A percentile compares a stretch with the other conserved stretches of the same genome.
Conservation (phyloP, 1,140 invertebrate genomes). For the Littorina saxatilis region DNA sequence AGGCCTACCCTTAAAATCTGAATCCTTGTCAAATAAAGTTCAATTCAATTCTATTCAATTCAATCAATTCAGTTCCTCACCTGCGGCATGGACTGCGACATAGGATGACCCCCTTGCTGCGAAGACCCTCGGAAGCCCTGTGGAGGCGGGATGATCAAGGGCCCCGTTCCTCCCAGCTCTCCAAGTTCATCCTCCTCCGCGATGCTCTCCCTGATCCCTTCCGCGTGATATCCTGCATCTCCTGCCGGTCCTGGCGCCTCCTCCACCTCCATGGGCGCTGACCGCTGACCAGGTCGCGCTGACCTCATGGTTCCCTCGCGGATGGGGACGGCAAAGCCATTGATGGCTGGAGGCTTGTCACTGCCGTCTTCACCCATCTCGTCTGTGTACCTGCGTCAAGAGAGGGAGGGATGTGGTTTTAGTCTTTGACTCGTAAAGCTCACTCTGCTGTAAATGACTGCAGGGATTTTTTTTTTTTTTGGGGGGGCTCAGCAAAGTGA, state of each 20-base stretch:
- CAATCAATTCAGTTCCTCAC: constrained; percentile 52
- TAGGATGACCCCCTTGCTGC: constrained; percentile 51
- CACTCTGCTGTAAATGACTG: too few species aligned
- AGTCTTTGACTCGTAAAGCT: too few species aligned
- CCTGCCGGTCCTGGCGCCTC: neutral
- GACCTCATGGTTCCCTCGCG: constrained; percentile 53
- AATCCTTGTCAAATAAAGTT: too few species aligned
- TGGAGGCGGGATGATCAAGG: constrained; percentile 66
- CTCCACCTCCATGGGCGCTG: constrained; percentile 59
- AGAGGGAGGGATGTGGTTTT: too few species aligned
- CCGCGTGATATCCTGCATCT: constrained; percentile 32
- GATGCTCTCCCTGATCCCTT: constrained; percentile 42
- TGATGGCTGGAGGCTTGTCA: constrained; percentile 57
- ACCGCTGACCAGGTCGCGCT: constrained; percentile 50
- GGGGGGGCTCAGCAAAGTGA: too few species aligned
- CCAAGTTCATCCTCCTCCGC: constrained; percentile 60
- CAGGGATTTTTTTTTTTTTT: too few species aligned
- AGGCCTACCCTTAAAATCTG: too few species aligned
- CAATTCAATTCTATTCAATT: too few species aligned
- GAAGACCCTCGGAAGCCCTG: constrained; percentile 61
- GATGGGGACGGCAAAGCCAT: constrained; percentile 62
- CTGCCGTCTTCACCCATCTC: too few species aligned
- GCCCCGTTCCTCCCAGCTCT: constrained; percentile 45
- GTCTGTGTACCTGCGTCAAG: neutral
- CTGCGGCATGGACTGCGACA: constrained; percentile 67